Evolutionary conservation across 2,888 invertebrate species (phyloP), one percentile per base, ranked within the genome.

Genomic region (Azorinus chamasolen): DNA sequence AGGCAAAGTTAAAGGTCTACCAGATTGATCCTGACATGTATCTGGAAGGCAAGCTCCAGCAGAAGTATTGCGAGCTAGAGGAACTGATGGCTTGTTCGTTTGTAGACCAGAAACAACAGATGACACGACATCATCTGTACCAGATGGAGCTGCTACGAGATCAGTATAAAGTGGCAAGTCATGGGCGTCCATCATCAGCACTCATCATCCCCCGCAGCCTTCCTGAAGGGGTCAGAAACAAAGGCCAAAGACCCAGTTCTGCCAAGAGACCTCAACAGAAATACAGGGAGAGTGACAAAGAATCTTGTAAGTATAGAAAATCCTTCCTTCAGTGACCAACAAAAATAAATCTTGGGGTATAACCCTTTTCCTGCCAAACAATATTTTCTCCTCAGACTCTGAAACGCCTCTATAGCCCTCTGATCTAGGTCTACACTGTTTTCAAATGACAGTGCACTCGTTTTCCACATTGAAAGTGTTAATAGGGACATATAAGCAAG

Each of bases 51-150:
- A 80, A 83, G 32, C 75, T 89, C 27, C 83, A 87, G 71, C 87
- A 87, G 69, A 89, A 89, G 65, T 88, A 88, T 58, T 57, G 73
- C 59, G 89, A 89, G 64, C 75, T 89, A 14, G 82, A 87, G 45
- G 80, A 87, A 41, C 66, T 89, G 14, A 72, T 89, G 81, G 46
- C 79, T 2, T 81, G 79, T 46, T 78, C 75, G 6, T 83, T 89
- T 45, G 71, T 79, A 6, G 83, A 85, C 62, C 81, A 83, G 45
- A 66, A 73, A 58, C 72, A 63, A 45, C 71, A 83, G 43, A 41
- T 85, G 51, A 84, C 86, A 1, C 69, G 79, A 2, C 82, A 87
- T n/a, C 84, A 87, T 48, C 54, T 79, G 4, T 83, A 85, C 32
- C 86, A 87, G 74, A 88, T 87, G 85, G 83, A 85, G 65, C 58